Base-by-base conservation (phyloP, 1,140 invertebrate genomes). In the Hycleus phaleratus region DNA sequence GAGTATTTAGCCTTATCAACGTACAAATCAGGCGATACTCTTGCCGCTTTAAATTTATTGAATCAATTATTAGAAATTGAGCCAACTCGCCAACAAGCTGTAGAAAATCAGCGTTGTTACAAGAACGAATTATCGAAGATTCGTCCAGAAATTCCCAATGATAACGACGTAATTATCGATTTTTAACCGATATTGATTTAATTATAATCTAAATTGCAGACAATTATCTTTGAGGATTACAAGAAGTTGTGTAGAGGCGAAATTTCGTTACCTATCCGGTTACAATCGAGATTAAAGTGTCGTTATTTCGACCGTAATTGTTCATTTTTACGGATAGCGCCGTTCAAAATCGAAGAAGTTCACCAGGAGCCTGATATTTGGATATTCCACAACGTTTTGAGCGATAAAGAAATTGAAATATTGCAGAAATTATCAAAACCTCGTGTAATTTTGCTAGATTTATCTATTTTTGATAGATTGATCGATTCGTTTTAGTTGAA, bases 1-100 rank as follows among this genome's bases (percentile, higher is more conserved):
- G 97, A 99, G 75, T 98, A 98, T 75, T 81, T 98, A 50, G 91
- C 95, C 7, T 99, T 97, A 78, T 88, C 93, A 5, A 87, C 90
- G 59, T 98, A 94, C 74, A 90, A 93, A 82, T 85, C 90, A 78
- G 90, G 93, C 56, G 92, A 98, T 75, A 79, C 94, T 1, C 81
- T 81, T 46, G 81, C 83, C 44, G 96, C 96, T n/a, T 70, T 98
- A 56, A 81, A 86, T 61, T 83, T 97, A 75, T 98, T 96, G 10
- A 87, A 95, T 69, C 88, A 95, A 73, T 77, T 98, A 12, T 71
- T 97, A 24, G 80, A 85, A 60, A 65, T 97, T 40, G 82, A 87
- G 42, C 94, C 94, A 1, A 80, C 84, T 24, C 93, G 96, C 75
- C 79, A 84, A 46, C 78, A 93, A 56, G 93, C 91, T 6, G 69